phyloP scores from a whole-genome alignment of 2,113 vertebrate species.

The Triplophysa siluroides region DNA sequence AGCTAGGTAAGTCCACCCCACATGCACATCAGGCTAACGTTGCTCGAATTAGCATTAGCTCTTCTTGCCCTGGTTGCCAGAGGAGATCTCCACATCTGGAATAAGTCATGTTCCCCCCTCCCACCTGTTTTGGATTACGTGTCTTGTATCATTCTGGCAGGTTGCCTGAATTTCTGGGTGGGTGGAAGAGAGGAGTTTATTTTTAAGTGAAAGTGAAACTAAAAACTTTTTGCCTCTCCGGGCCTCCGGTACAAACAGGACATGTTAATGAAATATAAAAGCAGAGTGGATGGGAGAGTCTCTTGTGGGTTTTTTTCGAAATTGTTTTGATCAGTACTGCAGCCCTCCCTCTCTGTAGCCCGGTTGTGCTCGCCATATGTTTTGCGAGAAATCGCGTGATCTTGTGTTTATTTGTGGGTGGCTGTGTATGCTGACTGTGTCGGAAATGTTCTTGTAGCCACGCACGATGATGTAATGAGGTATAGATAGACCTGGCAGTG shows the following conservation, averaged over 20 bases:
- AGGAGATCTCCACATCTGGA: slow-evolving; percentile 30
- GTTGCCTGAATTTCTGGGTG: background rate
- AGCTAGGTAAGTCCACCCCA: slow-evolving; percentile 70
- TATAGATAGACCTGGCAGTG: slow-evolving; percentile 15
- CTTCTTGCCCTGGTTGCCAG: slow-evolving; percentile 1
- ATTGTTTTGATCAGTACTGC: background rate
- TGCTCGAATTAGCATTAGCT: slow-evolving; percentile 21
- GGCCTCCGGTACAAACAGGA: background rate
- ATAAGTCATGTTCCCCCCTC: background rate
- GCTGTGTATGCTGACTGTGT: slow-evolving; percentile 19
- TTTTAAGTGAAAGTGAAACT: slow-evolving; percentile 38
- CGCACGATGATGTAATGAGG: slow-evolving; percentile 19
- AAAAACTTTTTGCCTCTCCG: slow-evolving; percentile 12
- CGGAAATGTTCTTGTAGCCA: slow-evolving; percentile 14
- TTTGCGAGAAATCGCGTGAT: slow-evolving; percentile 1
- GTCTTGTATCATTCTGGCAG: slow-evolving; percentile 18
- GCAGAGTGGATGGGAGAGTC: background rate
- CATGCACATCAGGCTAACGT: background rate
- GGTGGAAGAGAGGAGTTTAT: slow-evolving; percentile 16
- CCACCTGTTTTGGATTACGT: slow-evolving; percentile 18
- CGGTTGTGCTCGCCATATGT: background rate
- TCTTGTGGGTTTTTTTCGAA: slow-evolving; percentile 2
- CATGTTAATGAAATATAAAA: slow-evolving; percentile 37
- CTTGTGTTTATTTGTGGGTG: slow-evolving; percentile 17
- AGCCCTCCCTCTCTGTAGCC: background rate